Conservation (phyloP, 2,113 vertebrate genomes). For the Pelecanus crispus region DNA sequence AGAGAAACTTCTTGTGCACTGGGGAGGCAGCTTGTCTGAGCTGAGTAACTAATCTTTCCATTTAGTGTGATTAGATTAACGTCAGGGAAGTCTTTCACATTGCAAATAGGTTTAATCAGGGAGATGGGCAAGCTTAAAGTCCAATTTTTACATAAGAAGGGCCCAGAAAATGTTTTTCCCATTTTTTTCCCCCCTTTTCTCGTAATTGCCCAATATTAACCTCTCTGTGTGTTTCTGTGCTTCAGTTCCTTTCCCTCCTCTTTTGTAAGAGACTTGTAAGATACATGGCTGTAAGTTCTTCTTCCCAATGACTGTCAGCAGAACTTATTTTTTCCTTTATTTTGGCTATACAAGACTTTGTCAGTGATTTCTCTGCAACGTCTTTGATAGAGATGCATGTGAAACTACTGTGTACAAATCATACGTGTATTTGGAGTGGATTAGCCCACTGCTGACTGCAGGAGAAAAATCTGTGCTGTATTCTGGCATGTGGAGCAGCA, state of each 20-base stretch:
- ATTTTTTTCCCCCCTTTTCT: background rate
- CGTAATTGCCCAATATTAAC: background rate
- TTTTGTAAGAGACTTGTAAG: background rate
- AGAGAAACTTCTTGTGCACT: accelerated
- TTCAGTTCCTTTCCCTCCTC: background rate
- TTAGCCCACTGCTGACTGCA: background rate
- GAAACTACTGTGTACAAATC: background rate
- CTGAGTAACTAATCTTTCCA: background rate
- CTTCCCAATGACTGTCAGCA: background rate
- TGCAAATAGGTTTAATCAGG: background rate
- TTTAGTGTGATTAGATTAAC: background rate
- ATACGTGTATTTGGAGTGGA: background rate
- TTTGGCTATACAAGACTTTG: background rate
- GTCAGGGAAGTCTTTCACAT: background rate
- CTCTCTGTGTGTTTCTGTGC: background rate
- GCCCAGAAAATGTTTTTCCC: background rate
- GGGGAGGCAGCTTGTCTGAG: background rate
- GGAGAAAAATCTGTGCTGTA: background rate
- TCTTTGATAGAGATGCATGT: background rate
- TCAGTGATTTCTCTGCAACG: background rate
- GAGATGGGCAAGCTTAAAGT: background rate
- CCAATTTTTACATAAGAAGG: background rate
- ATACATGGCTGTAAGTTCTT: background rate
- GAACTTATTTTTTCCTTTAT: background rate
- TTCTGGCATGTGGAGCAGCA: background rate